Conservation (phyloP, 2,113 vertebrate genomes). For the Poeciliopsis retropinna region DNA sequence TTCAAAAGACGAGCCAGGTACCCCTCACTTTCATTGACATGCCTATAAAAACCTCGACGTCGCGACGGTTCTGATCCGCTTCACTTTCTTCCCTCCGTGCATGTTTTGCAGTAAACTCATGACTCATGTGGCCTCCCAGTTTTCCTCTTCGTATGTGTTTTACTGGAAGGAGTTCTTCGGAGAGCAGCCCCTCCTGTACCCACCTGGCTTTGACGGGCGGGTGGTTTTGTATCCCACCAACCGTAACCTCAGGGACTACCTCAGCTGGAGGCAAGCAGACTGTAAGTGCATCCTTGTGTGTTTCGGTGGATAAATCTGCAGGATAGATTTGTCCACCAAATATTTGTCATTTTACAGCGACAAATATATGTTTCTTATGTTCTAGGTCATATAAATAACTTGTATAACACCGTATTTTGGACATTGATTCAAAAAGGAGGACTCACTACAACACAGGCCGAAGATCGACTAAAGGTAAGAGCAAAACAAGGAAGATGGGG, state of each 20-base stretch:
- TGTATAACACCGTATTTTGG: conserved; percentile 98
- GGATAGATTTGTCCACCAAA: background rate
- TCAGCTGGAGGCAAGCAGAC: conserved; percentile 98
- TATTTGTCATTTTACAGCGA: no score
- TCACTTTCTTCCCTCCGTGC: background rate
- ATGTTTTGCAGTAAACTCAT: conserved; percentile 90
- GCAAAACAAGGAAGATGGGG: background rate
- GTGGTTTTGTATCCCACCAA: conserved; percentile 94
- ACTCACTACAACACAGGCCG: conserved; percentile 88
- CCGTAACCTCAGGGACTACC: conserved; percentile 92
- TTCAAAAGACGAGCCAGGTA: conserved; percentile 98
- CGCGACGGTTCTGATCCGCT: fast-evolving
- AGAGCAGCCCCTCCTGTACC: conserved; percentile 90
- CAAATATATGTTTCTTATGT: conserved; percentile 17
- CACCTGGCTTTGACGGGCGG: conserved; percentile 94
- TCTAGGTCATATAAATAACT: conserved; percentile 95
- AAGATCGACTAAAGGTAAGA: conserved; percentile 87
- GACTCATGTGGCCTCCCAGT: conserved; percentile 96
- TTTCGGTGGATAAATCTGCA: background rate
- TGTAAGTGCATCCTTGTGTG: conserved; percentile 81
- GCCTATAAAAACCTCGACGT: background rate
- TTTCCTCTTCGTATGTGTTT: conserved; percentile 96
- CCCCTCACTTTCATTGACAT: background rate
- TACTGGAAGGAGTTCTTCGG: conserved; percentile 95
- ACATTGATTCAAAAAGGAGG: conserved; percentile 88